Conservation (phyloP, 2,113 vertebrate species). For the Oophaga pumilio region DNA sequence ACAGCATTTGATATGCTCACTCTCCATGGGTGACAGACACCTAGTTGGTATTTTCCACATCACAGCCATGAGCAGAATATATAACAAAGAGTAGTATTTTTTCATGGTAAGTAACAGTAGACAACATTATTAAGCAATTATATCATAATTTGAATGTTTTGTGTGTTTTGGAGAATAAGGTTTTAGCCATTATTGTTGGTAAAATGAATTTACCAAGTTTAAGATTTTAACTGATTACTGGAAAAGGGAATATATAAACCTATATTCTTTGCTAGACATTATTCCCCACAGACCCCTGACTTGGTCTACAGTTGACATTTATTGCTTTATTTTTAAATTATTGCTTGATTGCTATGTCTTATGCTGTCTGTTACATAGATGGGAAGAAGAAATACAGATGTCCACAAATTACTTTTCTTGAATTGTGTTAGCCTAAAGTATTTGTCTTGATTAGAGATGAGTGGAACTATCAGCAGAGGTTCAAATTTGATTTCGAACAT, state of each 20-base stretch:
- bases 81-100: background rate
- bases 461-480: too few species aligned
- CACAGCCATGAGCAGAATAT: constrained; percentile 14
- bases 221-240: background rate
- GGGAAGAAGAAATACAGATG: too few species aligned
- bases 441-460: too few species aligned
- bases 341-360: background rate
- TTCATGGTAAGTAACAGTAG: background rate
- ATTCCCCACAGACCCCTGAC: background rate
- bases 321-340: background rate
- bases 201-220: background rate
- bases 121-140: background rate
- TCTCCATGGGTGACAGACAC: constrained; percentile 11
- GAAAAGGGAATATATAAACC: background rate
- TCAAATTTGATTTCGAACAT: too few species aligned
- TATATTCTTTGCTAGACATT: background rate
- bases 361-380: background rate
- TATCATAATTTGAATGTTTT: background rate
- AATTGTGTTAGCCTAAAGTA: too few species aligned
- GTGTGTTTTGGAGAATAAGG: background rate
- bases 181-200: too few species aligned
- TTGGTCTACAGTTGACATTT: background rate
- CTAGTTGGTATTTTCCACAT: background rate
- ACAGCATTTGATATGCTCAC: background rate
- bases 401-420: too few species aligned